Evolutionary conservation across 2,113 vertebrate genomes (phyloP).

Genomic region (Sinocyclocheilus rhinocerous): DNA sequence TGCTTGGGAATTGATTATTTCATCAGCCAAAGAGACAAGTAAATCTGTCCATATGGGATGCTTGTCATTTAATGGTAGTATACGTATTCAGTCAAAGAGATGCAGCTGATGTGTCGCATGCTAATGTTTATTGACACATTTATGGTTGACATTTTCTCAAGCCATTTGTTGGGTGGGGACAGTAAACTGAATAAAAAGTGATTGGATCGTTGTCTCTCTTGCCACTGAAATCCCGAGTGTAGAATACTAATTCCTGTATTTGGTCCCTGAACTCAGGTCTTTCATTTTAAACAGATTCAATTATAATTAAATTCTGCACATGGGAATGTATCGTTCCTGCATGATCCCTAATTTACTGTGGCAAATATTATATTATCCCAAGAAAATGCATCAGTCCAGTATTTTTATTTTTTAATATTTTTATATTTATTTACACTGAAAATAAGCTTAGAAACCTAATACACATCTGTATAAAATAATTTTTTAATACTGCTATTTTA

Average conservation of each 20-base stretch:
- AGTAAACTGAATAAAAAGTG: conserved; percentile 58
- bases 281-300: conserved; percentile 61
- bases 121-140: conserved; percentile 46
- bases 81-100: conserved; percentile 29
- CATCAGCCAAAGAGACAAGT: too few relatives aligned
- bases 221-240: conserved; percentile 56
- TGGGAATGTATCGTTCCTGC: conserved; percentile 58
- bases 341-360: conserved; percentile 54
- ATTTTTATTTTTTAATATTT: too few relatives aligned
- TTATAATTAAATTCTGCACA: conserved; percentile 62
- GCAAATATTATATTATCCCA: conserved; percentile 55
- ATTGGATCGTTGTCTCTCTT: conserved; percentile 54
- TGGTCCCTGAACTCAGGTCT: conserved; percentile 51
- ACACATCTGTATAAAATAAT: too few relatives aligned
- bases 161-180: conserved; percentile 38
- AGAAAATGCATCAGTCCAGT: conserved; percentile 46
- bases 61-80: background rate
- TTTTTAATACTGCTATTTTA: background rate
- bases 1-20: background rate
- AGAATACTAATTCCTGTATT: conserved; percentile 63
- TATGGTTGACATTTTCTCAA: conserved; percentile 45
- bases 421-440: too few relatives aligned
- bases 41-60: background rate
- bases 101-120: background rate
- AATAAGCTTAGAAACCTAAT: too few relatives aligned